A percentile compares a stretch with the other conserved stretches of the same genome.
These are phyloP conservation scores for Caerostris darwini DNA, from an alignment of 1,140 invertebrate genomes.

Conservation along the genomic window DNA sequence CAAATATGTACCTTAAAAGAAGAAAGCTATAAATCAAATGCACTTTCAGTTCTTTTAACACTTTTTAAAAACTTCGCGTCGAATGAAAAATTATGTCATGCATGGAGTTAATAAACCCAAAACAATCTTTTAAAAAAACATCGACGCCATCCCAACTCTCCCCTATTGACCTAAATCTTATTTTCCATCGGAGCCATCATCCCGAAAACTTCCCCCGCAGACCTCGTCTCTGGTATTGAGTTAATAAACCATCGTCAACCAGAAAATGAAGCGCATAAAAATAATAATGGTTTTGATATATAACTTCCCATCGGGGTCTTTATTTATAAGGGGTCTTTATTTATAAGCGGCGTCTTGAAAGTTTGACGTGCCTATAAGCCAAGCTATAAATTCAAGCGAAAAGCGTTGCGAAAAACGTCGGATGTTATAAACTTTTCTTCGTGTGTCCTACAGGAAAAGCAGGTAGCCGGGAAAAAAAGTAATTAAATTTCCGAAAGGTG, in stretches of 20 bases:
- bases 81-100: neutral
- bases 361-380: slow-evolving; percentile 51
- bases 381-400: slow-evolving; percentile 40
- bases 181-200: neutral
- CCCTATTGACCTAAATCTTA: neutral
- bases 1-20: too few relatives aligned
- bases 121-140: neutral
- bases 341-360: slow-evolving; percentile 47
- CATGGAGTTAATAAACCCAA: neutral
- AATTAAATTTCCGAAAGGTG: slow-evolving; percentile 53
- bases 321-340: slow-evolving; percentile 4
- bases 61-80: neutral
- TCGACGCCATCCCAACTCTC: neutral
- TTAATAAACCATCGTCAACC: neutral
- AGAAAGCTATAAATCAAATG: neutral
- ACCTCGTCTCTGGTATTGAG: neutral
- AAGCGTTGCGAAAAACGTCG: neutral
- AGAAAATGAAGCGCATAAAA: neutral
- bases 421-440: neutral
- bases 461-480: neutral
- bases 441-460: neutral
- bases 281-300: slow-evolving; percentile 32
- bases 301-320: neutral
- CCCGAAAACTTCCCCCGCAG: neutral
- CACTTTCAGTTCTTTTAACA: neutral